Evolutionary conservation across 2,797 vertebrate species (phyloP).

Genomic region (Lindbergichthys nudifrons): DNA sequence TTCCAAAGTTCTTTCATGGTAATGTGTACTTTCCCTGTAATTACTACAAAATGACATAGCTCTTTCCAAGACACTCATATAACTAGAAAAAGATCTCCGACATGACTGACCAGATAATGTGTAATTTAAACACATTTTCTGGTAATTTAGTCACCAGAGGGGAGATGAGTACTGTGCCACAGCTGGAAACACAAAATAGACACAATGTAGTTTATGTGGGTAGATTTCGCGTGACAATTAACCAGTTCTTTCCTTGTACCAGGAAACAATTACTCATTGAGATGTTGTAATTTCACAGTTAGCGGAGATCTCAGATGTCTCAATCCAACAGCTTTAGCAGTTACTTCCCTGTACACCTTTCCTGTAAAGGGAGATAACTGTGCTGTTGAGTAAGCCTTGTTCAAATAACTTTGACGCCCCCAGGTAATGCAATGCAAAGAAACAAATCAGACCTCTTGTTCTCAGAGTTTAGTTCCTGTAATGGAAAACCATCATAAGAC

Average conservation of each 20-base stretch:
- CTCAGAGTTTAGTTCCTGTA: not conserved
- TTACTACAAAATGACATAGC: not conserved
- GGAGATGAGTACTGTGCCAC: not conserved
- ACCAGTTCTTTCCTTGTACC: not conserved
- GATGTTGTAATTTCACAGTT: not conserved
- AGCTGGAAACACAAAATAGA: not conserved
- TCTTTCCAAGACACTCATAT: not conserved
- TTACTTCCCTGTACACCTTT: not conserved
- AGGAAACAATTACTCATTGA: not conserved
- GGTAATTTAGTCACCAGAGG: not conserved
- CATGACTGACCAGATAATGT: not conserved
- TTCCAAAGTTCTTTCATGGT: not conserved
- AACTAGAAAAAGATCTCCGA: not conserved
- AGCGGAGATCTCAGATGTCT: not conserved
- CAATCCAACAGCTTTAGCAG: not conserved
- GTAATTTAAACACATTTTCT: not conserved
- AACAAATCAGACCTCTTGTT: not conserved
- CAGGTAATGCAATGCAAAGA: not conserved
- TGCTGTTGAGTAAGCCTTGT: not conserved
- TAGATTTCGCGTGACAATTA: not conserved
- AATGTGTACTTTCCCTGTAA: not conserved
- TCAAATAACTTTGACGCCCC: not conserved
- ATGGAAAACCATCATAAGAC: conserved; percentile 1
- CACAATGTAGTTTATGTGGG: not conserved
- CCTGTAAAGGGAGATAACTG: not conserved